Evolutionary conservation across 2,113 vertebrate species (phyloP), one percentile per base, ranked within the genome.

Genomic region (Ageneiosus marmoratus): DNA sequence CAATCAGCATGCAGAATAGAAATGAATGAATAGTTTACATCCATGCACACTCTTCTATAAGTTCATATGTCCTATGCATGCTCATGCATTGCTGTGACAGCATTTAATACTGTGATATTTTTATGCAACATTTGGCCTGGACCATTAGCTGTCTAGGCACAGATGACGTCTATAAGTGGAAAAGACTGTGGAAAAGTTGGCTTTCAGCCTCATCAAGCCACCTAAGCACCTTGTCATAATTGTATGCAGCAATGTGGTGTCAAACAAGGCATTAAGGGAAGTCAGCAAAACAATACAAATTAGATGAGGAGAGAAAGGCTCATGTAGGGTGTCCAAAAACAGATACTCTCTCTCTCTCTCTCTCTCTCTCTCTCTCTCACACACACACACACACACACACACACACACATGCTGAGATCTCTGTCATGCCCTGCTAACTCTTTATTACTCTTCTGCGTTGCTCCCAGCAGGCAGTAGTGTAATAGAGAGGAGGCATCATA

Each of bases 171-270:
- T 41, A 41, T 41, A 41, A n/a, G n/a, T n/a, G n/a, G 80, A 83
- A 79, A 87, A 89, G 90, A 89, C 69, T 62, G 65, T 88, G 86
- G 87, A 89, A 89, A 56, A 87, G 87, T 75, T 82, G 88, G 87
- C 84, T 85, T 81, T 82, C 79, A 88, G 82, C 89, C 88, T 79
- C 62, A 74, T 63, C 76, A 15, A 67, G 81, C 77, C 32, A 70
- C 55, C 77, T 69, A 81, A 77, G 87, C 85, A 81, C 65, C 85
- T 89, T 88, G 88, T 90, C 90, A 86, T 92, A 91, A 91, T 89
- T 89, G 89, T 87, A 86, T 90, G 83, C 88, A 89, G 86, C 87
- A 75, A 82, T 60, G 85, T 32, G 32, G 72, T 86, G 90, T 88
- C 88, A 90, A 90, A 89, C 85, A 87, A 89, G 87, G 81, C 84